These are phyloP conservation scores for Enteromius trimaculatus DNA, from an alignment of 2,797 vertebrate genomes.

Conservation along the genomic window DNA sequence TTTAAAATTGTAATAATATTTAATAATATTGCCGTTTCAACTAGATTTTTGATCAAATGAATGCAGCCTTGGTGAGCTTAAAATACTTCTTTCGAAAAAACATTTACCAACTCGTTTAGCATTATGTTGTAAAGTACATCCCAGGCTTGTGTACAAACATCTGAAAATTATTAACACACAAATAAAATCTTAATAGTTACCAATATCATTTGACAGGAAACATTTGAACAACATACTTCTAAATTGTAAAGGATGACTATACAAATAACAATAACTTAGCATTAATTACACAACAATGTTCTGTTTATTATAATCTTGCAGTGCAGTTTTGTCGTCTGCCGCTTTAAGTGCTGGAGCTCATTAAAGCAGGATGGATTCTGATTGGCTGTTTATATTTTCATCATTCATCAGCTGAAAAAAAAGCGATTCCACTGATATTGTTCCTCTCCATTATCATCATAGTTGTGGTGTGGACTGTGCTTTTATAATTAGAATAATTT, in stretches of 20 bases:
- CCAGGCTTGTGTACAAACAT: constrained; percentile 12
- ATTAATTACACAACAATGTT: background rate
- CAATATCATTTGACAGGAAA: background rate
- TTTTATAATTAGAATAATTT: background rate
- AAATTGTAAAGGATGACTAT: background rate
- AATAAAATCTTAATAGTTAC: background rate
- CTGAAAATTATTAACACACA: too few species aligned
- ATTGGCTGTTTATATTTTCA: background rate
- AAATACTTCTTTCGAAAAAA: background rate
- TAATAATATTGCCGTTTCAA: too few species aligned
- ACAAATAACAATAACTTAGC: background rate
- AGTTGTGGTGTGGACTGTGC: background rate
- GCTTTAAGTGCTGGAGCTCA: background rate
- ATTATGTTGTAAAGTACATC: too few species aligned
- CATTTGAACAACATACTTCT: background rate
- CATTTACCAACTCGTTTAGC: background rate
- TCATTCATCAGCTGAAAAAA: background rate
- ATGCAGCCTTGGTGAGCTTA: background rate
- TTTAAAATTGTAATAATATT: too few species aligned
- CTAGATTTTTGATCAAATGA: too few species aligned
- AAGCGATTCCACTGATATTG: background rate
- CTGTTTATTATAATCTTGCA: background rate
- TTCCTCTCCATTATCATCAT: background rate
- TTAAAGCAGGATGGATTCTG: background rate
- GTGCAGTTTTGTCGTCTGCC: background rate